Evolutionary conservation across 2,113 vertebrate species (phyloP).

Genomic region (Poecile atricapillus): DNA sequence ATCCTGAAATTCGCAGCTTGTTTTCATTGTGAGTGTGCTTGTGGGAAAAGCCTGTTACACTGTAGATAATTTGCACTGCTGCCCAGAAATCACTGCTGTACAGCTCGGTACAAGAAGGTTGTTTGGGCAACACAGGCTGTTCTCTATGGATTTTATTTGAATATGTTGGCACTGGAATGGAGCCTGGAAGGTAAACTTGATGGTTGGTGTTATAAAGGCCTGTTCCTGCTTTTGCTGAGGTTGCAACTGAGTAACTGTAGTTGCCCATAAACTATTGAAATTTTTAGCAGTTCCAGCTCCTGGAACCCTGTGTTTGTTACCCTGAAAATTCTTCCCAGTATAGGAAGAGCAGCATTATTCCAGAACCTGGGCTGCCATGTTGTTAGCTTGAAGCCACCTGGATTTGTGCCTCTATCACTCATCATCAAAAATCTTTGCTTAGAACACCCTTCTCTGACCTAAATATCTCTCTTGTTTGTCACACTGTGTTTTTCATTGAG

Average conservation of each 20-base stretch:
- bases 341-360: not conserved
- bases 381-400: not conserved
- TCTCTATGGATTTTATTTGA: slow-evolving; percentile 36
- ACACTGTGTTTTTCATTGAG: not conserved
- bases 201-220: not conserved
- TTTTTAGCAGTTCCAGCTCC: not conserved
- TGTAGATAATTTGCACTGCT: not conserved
- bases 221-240: not conserved
- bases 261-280: not conserved
- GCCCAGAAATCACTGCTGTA: not conserved
- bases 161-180: slow-evolving; percentile 5
- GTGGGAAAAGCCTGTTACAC: not conserved
- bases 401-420: not conserved
- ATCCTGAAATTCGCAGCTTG: slow-evolving; percentile 33
- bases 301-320: not conserved
- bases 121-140: slow-evolving; percentile 14
- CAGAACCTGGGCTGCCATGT: not conserved
- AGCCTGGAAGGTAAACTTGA: slow-evolving; percentile 36
- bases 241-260: not conserved
- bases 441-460: not conserved
- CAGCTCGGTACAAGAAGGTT: not conserved
- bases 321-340: not conserved
- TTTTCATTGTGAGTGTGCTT: slow-evolving; percentile 47
- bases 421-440: not conserved
- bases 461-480: not conserved